Conservation (phyloP, 2,113 vertebrate genomes). For the Tupaia tana region DNA sequence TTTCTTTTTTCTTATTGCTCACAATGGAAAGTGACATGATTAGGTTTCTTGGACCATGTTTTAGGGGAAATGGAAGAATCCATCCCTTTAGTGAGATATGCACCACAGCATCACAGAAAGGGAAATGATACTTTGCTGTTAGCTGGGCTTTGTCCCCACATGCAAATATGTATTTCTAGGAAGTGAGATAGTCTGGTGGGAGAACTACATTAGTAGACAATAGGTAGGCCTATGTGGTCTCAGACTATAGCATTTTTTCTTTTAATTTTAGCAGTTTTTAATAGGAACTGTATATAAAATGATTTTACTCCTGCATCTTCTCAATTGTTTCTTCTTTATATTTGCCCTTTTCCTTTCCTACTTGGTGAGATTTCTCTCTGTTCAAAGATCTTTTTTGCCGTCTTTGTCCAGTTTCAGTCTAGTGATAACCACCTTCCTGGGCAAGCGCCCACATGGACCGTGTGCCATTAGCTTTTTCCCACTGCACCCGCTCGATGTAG, state of each 20-base stretch:
- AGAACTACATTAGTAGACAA: neutral
- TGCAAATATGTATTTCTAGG: neutral
- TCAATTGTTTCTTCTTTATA: too few species aligned
- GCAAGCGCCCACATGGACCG: too few species aligned
- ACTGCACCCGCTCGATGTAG: too few species aligned
- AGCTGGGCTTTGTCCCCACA: neutral
- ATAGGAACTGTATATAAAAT: too few species aligned
- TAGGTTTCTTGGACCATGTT: conserved; percentile 52
- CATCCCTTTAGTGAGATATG: conserved; percentile 18
- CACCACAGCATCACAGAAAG: neutral
- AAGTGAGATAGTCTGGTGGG: neutral
- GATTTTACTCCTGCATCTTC: too few species aligned
- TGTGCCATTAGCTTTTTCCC: too few species aligned
- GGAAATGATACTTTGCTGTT: neutral
- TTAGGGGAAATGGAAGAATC: conserved; percentile 63
- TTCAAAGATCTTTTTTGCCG: too few species aligned
- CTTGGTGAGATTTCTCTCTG: too few species aligned
- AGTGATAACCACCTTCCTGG: too few species aligned
- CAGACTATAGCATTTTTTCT: neutral
- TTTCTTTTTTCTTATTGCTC: neutral
- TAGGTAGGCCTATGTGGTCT: neutral
- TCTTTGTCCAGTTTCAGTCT: too few species aligned
- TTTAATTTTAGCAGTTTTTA: too few species aligned
- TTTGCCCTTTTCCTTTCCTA: too few species aligned
- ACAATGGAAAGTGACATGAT: neutral